phyloP scores from a whole-genome alignment of 2,888 invertebrate species.

The Andrena flavipes region DNA sequence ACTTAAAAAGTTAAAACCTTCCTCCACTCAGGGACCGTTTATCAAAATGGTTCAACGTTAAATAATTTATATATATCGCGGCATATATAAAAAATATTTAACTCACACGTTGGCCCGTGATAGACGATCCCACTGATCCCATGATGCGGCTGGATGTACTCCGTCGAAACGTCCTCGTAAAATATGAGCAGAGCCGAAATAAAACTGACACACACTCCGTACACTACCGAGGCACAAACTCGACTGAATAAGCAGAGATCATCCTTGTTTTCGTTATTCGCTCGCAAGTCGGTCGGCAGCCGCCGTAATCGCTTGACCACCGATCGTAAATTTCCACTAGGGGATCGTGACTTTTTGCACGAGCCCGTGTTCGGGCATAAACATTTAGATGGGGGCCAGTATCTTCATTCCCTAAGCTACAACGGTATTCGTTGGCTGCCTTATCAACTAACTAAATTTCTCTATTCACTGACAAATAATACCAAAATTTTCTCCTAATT shows the following conservation, averaged over 20 bases:
- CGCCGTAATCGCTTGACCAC: conserved; percentile 1
- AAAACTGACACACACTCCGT: conserved; percentile 28
- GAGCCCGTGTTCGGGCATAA: background rate
- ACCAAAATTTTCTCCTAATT: background rate
- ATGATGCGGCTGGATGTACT: conserved; percentile 20
- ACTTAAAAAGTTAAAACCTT: no score
- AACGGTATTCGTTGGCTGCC: background rate
- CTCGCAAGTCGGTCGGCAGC: background rate
- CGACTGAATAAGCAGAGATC: conserved; percentile 38
- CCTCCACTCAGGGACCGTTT: background rate
- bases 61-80: background rate
- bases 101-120: background rate
- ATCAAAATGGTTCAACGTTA: background rate
- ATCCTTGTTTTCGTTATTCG: conserved; percentile 1
- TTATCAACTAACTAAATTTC: background rate
- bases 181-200: conserved; percentile 48
- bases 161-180: conserved; percentile 30
- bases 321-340: background rate
- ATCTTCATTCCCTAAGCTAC: background rate
- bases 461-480: background rate
- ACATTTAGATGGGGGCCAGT: background rate
- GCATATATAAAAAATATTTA: conserved; percentile 28
- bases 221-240: conserved; percentile 16
- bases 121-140: conserved; percentile 18
- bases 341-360: background rate